phyloP scores from a whole-genome alignment of 2,797 vertebrate species.

The Benthosema pterotum region DNA sequence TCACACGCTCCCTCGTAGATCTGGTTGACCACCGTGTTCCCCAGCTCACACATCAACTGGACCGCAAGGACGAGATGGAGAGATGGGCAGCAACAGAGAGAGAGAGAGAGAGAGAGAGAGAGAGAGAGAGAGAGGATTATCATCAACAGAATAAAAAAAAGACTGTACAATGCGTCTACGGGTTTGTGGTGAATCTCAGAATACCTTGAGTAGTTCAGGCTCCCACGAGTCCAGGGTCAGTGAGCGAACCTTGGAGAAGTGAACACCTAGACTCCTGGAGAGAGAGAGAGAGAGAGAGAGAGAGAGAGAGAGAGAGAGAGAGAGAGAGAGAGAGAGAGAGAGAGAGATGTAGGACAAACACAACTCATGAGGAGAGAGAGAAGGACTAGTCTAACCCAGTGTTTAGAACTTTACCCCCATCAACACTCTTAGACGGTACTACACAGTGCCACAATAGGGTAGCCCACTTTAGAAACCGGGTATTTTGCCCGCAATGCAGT shows the following conservation, averaged over 20 bases:
- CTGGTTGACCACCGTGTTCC: conserved; percentile 92
- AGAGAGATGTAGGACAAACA: conserved; percentile 17
- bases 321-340: conserved; percentile 34
- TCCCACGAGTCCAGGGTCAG: conserved; percentile 98
- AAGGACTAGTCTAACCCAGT: not conserved
- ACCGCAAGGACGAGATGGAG: conserved; percentile 19
- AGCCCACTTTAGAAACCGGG: too few relatives aligned
- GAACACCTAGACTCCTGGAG: conserved; percentile 94
- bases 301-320: conserved; percentile 32
- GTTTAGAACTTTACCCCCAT: too few relatives aligned
- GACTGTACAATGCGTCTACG: conserved; percentile 12
- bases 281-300: conserved; percentile 35
- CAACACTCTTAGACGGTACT: too few relatives aligned
- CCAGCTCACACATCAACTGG: conserved; percentile 98
- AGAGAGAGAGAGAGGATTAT: not conserved
- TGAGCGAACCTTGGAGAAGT: conserved; percentile 97
- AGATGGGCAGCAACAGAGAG: not conserved
- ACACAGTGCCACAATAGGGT: too few relatives aligned
- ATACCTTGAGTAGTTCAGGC: conserved; percentile 93
- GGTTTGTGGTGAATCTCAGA: conserved; percentile 10
- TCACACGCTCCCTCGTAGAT: conserved; percentile 94
- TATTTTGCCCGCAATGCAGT: too few relatives aligned
- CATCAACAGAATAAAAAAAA: not conserved
- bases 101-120: not conserved
- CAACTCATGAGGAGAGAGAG: not conserved